phyloP scores from a whole-genome alignment of 2,888 invertebrate species.

The Caenorhabditis becei region DNA sequence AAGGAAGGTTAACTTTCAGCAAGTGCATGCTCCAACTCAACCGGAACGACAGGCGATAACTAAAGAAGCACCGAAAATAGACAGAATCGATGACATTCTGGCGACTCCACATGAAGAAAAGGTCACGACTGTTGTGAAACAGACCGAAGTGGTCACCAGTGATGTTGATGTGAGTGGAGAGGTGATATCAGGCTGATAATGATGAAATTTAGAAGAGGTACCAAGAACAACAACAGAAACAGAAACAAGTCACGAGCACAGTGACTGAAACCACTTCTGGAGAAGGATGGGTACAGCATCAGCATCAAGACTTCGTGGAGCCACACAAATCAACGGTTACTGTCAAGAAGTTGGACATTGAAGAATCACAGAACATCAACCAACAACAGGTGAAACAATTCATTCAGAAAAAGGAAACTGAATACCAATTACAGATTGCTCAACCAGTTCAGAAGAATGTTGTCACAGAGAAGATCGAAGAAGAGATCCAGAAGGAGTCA shows the following conservation, averaged over 20 bases:
- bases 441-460: slow-evolving; percentile 38
- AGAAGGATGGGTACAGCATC: slow-evolving; percentile 65
- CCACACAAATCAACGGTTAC: slow-evolving; percentile 57
- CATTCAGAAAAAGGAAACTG: not conserved
- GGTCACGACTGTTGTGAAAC: slow-evolving; percentile 45
- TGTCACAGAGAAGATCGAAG: slow-evolving; percentile 45
- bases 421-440: slow-evolving; percentile 16
- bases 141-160: slow-evolving; percentile 39
- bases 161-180: slow-evolving; percentile 61
- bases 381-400: slow-evolving; percentile 18
- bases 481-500: slow-evolving; percentile 41
- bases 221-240: slow-evolving; percentile 57
- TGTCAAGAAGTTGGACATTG: slow-evolving; percentile 58
- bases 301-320: slow-evolving; percentile 56
- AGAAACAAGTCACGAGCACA: slow-evolving; percentile 57
- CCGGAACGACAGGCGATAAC: slow-evolving; percentile 53
- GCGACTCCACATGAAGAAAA: slow-evolving; percentile 38
- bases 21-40: slow-evolving; percentile 60
- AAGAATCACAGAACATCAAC: slow-evolving; percentile 46
- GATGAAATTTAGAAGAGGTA: slow-evolving; percentile 36
- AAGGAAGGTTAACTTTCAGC: no score
- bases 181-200: no score
- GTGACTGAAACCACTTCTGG: slow-evolving; percentile 63
- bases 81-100: slow-evolving; percentile 63
- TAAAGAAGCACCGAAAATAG: slow-evolving; percentile 59